Evolutionary conservation across 2,888 invertebrate species (phyloP).

Genomic region (Gibbula magus): DNA sequence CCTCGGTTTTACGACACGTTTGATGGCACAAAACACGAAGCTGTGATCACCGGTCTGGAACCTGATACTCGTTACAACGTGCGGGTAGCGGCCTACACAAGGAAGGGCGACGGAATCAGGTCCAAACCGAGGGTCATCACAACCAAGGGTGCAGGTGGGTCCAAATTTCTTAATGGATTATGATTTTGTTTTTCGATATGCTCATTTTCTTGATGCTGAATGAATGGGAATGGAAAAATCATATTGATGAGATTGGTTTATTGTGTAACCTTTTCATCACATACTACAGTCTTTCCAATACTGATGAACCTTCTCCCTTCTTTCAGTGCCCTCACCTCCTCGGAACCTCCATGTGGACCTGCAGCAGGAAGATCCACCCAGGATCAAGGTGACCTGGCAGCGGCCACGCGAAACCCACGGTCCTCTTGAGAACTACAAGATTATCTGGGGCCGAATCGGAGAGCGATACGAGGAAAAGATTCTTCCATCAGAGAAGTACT

Average conservation of each 20-base stretch:
- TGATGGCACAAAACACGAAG: slow-evolving; percentile 84
- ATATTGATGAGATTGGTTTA: too few species aligned
- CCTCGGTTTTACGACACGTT: slow-evolving; percentile 85
- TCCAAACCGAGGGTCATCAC: slow-evolving; percentile 89
- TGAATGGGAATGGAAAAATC: neutral
- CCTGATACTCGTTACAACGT: slow-evolving; percentile 92
- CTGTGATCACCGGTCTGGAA: slow-evolving; percentile 91
- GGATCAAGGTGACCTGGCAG: slow-evolving; percentile 94
- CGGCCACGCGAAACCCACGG: slow-evolving; percentile 92
- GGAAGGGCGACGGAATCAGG: slow-evolving; percentile 96
- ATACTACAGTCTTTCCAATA: too few species aligned
- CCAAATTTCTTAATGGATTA: slow-evolving; percentile 77
- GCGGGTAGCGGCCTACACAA: slow-evolving; percentile 95
- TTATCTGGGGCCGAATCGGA: slow-evolving; percentile 66
- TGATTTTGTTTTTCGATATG: neutral
- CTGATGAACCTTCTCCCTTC: neutral
- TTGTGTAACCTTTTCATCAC: too few species aligned
- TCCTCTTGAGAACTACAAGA: slow-evolving; percentile 76
- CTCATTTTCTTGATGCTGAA: neutral
- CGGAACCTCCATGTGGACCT: slow-evolving; percentile 80
- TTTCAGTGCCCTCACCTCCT: slow-evolving; percentile 77
- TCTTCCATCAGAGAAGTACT: slow-evolving; percentile 50
- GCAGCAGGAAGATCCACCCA: slow-evolving; percentile 89
- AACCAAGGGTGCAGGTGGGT: slow-evolving; percentile 79
- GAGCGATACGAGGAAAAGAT: slow-evolving; percentile 60